Percentiles rank a stretch among this genome's conserved stretches.
phyloP scores from a whole-genome alignment of 2,888 invertebrate species.

The Sepiola atlantica region DNA sequence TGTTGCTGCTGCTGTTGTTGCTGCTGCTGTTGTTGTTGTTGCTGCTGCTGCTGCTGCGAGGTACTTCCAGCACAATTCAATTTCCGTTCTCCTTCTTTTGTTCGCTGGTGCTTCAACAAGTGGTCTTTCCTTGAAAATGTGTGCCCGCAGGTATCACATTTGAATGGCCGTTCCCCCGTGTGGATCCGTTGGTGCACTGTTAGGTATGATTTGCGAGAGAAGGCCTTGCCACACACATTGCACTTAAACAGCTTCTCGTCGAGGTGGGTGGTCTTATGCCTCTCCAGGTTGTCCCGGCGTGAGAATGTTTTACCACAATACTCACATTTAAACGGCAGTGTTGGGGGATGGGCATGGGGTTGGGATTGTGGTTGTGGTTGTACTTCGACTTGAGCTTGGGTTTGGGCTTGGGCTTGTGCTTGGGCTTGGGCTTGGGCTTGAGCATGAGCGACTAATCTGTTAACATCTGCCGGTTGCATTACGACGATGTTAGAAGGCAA shows the following conservation, averaged over 20 bases:
- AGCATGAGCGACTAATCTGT: not conserved
- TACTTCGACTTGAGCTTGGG: too few relatives aligned
- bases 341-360: not conserved
- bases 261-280: slow-evolving; percentile 24
- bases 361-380: not conserved
- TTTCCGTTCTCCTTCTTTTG: slow-evolving; percentile 38
- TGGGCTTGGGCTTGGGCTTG: not conserved
- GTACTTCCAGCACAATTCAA: slow-evolving; percentile 2
- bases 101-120: slow-evolving; percentile 35
- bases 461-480: not conserved
- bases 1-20: not conserved
- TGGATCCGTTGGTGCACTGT: slow-evolving; percentile 32
- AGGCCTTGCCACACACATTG: not conserved
- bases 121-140: slow-evolving; percentile 40
- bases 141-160: not conserved
- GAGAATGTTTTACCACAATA: slow-evolving; percentile 22
- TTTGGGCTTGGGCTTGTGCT: not conserved
- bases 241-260: slow-evolving; percentile 6
- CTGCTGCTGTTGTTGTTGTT: not conserved
- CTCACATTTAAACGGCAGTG: not conserved
- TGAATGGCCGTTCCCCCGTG: slow-evolving; percentile 13
- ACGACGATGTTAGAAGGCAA: not conserved
- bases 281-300: slow-evolving; percentile 33
- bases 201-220: slow-evolving; percentile 32
- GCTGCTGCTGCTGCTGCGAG: not conserved